Percentiles rank a stretch among this genome's conserved stretches.
These are phyloP conservation scores for Neelides folsomi DNA, from an alignment of 2,888 invertebrate genomes.

Conservation along the genomic window DNA sequence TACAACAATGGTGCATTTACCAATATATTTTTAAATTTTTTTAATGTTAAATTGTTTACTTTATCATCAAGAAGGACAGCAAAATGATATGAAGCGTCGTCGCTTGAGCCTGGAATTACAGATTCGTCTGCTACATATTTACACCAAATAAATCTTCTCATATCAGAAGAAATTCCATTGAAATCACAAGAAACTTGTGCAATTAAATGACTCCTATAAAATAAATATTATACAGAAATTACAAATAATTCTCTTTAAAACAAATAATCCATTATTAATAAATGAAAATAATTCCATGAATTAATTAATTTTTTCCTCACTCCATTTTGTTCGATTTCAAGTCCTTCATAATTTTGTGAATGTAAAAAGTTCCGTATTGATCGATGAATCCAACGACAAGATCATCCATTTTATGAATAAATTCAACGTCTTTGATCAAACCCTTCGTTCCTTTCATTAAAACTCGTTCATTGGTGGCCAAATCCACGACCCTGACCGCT, in stretches of 20 bases:
- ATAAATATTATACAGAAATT: too few species aligned
- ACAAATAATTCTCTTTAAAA: background rate
- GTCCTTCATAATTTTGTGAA: constrained; percentile 51
- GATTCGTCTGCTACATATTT: constrained; percentile 52
- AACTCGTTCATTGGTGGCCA: constrained; percentile 57
- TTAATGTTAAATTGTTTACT: constrained; percentile 41
- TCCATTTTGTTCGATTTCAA: constrained; percentile 16
- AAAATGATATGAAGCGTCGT: constrained; percentile 61
- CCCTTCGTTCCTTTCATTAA: constrained; percentile 78
- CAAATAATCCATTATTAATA: background rate
- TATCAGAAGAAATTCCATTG: constrained; percentile 13
- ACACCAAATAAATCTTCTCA: constrained; percentile 78
- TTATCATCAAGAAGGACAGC: constrained; percentile 63
- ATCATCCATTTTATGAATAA: constrained; percentile 66
- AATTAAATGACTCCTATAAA: constrained; percentile 45
- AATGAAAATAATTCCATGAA: background rate
- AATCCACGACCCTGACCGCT: constrained; percentile 71
- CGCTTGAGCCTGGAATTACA: constrained; percentile 37
- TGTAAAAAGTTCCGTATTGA: constrained; percentile 65
- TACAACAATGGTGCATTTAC: background rate
- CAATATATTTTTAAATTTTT: background rate
- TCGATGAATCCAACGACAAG: constrained; percentile 77
- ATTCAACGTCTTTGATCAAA: constrained; percentile 78
- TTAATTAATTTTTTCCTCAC: constrained; percentile 14
- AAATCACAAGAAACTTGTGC: constrained; percentile 47